phyloP scores from a whole-genome alignment of 2,888 invertebrate genomes.

The Macaria notata region DNA sequence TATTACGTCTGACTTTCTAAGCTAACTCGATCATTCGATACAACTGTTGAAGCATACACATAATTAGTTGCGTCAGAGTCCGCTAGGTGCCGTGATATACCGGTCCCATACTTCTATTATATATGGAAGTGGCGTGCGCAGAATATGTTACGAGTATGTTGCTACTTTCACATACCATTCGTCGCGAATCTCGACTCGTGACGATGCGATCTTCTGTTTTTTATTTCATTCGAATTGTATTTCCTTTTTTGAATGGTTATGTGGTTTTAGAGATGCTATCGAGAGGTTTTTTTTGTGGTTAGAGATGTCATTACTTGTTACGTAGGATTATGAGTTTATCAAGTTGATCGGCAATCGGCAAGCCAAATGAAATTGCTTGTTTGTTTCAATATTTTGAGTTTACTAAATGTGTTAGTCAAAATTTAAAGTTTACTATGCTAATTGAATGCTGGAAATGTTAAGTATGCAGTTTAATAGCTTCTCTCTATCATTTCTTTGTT shows the following conservation, averaged over 20 bases:
- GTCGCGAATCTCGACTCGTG: conserved; percentile 53
- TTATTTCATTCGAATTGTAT: conserved; percentile 5
- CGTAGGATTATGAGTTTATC: too few relatives aligned
- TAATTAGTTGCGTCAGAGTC: conserved; percentile 75
- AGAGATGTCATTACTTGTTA: too few relatives aligned
- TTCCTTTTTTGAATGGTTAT: conserved; percentile 9
- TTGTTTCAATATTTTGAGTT: too few relatives aligned
- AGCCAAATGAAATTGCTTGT: too few relatives aligned
- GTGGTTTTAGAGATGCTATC: conserved; percentile 2
- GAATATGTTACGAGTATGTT: conserved; percentile 61
- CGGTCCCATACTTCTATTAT: conserved; percentile 41
- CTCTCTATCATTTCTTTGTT: too few relatives aligned
- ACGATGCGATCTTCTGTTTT: conserved; percentile 27
- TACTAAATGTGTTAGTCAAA: too few relatives aligned
- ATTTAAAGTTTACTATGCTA: too few relatives aligned
- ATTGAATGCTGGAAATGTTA: too few relatives aligned
- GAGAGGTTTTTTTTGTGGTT: too few relatives aligned
- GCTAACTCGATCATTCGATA: conserved; percentile 44
- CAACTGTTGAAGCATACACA: conserved; percentile 61
- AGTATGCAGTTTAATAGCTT: too few relatives aligned
- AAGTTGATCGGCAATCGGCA: too few relatives aligned
- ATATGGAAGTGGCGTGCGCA: conserved; percentile 48
- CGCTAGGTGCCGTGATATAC: conserved; percentile 48
- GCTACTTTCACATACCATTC: conserved; percentile 69
- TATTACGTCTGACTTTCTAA: conserved; percentile 66